Conservation (phyloP, 2,888 invertebrate genomes). For the Eremobia ochroleuca region DNA sequence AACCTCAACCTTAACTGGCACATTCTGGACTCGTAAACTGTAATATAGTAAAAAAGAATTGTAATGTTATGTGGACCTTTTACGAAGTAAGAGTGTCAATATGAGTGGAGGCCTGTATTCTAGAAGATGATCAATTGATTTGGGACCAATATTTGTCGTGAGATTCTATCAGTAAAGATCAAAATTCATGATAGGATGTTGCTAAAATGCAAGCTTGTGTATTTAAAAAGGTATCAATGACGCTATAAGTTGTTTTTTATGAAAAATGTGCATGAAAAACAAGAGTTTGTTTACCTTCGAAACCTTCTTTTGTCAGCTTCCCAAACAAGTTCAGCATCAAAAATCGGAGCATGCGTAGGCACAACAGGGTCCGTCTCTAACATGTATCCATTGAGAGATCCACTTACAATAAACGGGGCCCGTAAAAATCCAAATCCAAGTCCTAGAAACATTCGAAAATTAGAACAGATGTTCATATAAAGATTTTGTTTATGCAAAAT, state of each 20-base stretch:
- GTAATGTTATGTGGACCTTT: background rate
- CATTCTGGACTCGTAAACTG: conserved; percentile 94
- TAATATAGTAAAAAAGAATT: conserved; percentile 59
- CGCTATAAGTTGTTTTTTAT: background rate
- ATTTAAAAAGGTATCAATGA: background rate
- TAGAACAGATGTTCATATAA: background rate
- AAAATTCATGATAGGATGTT: background rate
- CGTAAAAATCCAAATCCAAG: conserved; percentile 91
- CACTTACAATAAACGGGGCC: conserved; percentile 90
- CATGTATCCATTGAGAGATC: conserved; percentile 92
- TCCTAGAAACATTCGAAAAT: conserved; percentile 79
- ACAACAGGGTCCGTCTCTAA: conserved; percentile 93
- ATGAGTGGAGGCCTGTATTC: background rate
- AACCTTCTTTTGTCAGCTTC: conserved; percentile 94
- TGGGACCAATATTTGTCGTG: background rate
- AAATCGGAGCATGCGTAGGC: conserved; percentile 91
- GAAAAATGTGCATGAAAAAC: conserved; percentile 20
- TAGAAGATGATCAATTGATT: background rate
- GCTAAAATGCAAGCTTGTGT: background rate
- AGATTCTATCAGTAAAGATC: background rate
- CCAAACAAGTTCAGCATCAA: conserved; percentile 95
- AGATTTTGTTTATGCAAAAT: background rate
- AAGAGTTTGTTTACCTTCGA: conserved; percentile 88
- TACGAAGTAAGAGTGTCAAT: background rate
- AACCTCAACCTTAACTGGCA: conserved; percentile 94